phyloP scores from a whole-genome alignment of 2,113 vertebrate species.

The Girardinichthys multiradiatus region DNA sequence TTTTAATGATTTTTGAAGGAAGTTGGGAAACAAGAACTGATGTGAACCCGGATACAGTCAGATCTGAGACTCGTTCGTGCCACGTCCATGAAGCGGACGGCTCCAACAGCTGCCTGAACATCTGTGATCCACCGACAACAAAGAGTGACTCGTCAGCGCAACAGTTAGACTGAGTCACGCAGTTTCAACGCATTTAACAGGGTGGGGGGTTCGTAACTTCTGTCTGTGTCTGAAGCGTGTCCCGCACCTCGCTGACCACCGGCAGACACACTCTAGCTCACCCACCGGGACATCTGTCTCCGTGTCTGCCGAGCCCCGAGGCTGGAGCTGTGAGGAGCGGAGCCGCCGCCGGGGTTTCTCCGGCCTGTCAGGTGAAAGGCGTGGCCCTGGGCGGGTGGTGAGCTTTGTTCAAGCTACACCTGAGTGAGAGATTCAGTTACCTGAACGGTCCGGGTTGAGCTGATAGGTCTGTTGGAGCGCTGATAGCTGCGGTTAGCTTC shows the following conservation, averaged over 20 bases:
- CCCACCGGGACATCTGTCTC: slow-evolving; percentile 14
- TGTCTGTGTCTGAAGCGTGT: slow-evolving; percentile 2
- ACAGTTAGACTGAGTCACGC: slow-evolving; percentile 34
- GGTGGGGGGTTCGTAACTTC: slow-evolving; percentile 13
- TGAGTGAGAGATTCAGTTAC: slow-evolving; percentile 26
- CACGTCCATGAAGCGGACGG: slow-evolving; percentile 13
- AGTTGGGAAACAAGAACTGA: background rate
- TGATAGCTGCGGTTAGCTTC: background rate
- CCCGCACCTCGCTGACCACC: slow-evolving; percentile 40
- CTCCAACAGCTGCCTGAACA: slow-evolving; percentile 18
- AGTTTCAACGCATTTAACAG: slow-evolving; percentile 31
- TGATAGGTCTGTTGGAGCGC: background rate
- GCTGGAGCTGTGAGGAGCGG: slow-evolving; percentile 16
- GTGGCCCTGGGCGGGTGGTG: slow-evolving; percentile 45
- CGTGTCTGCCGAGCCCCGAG: slow-evolving; percentile 24
- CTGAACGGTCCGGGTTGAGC: slow-evolving; percentile 10
- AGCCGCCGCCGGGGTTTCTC: background rate
- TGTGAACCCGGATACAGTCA: background rate
- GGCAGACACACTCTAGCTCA: slow-evolving; percentile 29
- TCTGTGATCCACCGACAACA: slow-evolving; percentile 6
- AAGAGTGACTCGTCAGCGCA: slow-evolving; percentile 53
- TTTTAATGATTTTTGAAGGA: background rate
- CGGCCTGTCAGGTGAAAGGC: slow-evolving; percentile 64
- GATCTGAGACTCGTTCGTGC: background rate
- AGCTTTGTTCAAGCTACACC: slow-evolving; percentile 45